Evolutionary conservation across 64 coral and sea anemone genomes (phyloP), one percentile per base, ranked within the genome.

Genomic region (Pachyseris speciosa): DNA sequence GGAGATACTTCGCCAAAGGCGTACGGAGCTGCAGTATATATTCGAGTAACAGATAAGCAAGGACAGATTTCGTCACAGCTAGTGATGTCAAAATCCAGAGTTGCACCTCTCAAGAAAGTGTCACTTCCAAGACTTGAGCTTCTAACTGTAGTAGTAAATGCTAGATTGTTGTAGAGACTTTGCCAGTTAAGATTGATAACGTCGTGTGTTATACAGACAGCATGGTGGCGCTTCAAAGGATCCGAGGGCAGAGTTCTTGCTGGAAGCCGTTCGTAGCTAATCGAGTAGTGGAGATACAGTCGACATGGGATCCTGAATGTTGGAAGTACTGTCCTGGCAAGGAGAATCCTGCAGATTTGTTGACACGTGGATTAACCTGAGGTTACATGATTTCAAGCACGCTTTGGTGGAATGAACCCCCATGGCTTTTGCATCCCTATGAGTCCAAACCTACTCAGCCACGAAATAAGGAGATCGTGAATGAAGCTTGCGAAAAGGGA

Each of bases 111-210:
- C 4, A 89, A 90, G 33, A 64, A 27, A 19, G 64, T 90, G 33
- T 80, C 88, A n/a, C 64, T 68, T 53, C 75, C 88, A 52, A 25
- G 75, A 20, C 69, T 91, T 17, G 78, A 91, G 31, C 63, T 91
- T 19, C 22, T 75, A 25, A 80, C 67, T 37, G 90, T 80, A 24
- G 80, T 92, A 24, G 38, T 85, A 37, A 85, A 67, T 48, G 30
- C 17, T 64, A 85, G 61, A 64, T 40, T 64, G 81, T 85, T 37
- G 41, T 85, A 26, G 30, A 67, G 24, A n/a, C 58, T 43, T 44
- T 85, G 81, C 28, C 51, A 19, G 29, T 85, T 6, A 48, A 67
- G 30, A 32, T 67, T 13, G 9, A 43, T 9, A 10, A 33, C 6
- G 38, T 34, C 29, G 79, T 37, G 24, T 27, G 47, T n/a, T 61